Conservation (phyloP, 2,797 vertebrate genomes). For the Pempheris klunzingeri region DNA sequence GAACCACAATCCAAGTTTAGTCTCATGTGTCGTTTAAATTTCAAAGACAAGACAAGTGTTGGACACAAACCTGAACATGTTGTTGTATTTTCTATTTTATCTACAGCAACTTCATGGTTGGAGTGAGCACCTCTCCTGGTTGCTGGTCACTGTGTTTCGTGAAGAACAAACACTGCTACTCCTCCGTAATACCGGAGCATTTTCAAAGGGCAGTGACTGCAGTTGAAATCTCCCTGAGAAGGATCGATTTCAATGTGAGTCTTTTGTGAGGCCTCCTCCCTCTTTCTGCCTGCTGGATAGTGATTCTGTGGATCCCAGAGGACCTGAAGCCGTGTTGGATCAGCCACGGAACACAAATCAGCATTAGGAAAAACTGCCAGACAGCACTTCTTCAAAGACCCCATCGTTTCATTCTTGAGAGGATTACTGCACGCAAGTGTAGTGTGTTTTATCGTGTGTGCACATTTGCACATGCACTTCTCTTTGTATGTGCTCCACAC, state of each 20-base stretch:
- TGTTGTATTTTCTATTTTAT: too few relatives aligned
- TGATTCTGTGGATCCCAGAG: constrained; percentile 38
- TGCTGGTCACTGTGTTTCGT: not conserved
- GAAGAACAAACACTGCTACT: not conserved
- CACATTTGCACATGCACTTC: constrained; percentile 6
- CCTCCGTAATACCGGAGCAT: not conserved
- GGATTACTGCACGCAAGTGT: constrained; percentile 45
- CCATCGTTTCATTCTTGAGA: constrained; percentile 27
- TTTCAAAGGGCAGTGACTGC: constrained; percentile 2
- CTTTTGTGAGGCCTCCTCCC: constrained; percentile 32
- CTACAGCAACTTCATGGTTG: not conserved
- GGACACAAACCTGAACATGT: not conserved
- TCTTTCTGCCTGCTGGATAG: constrained; percentile 16
- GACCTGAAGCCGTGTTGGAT: constrained; percentile 37
- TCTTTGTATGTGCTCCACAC: constrained; percentile 10
- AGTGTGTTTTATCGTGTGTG: not conserved
- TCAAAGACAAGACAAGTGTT: too few relatives aligned
- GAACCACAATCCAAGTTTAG: too few relatives aligned
- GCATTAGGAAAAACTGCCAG: constrained; percentile 47
- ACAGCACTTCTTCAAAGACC: constrained; percentile 54
- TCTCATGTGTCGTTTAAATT: too few relatives aligned
- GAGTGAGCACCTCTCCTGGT: not conserved
- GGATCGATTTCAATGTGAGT: constrained; percentile 35
- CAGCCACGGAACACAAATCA: constrained; percentile 50
- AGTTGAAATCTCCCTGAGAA: constrained; percentile 35